Conservation (phyloP, 2,113 vertebrate genomes). For the Oncorhynchus kisutch region DNA sequence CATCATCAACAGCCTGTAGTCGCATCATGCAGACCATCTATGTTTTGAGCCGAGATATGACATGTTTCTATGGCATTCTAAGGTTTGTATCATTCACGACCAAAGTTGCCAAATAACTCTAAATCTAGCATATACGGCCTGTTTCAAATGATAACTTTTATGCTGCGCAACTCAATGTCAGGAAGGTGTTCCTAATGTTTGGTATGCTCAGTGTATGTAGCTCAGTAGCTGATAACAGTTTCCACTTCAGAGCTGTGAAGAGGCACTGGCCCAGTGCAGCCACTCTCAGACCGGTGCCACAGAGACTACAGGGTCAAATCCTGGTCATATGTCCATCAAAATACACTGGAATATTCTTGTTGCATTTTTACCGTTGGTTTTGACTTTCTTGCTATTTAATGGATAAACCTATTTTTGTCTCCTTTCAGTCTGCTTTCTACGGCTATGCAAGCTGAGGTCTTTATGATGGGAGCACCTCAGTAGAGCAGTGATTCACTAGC, state of each 20-base stretch:
- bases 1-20: too few relatives aligned
- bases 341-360: neutral
- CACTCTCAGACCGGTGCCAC: neutral
- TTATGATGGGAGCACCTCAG: conserved; percentile 31
- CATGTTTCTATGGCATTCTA: too few relatives aligned
- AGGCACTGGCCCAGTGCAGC: neutral
- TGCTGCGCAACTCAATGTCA: too few relatives aligned
- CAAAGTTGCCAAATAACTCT: too few relatives aligned
- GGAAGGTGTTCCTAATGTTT: too few relatives aligned
- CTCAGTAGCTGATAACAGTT: conserved; percentile 56
- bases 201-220: conserved; percentile 1
- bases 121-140: too few relatives aligned
- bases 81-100: too few relatives aligned
- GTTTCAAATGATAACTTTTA: too few relatives aligned
- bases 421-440: conserved; percentile 15
- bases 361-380: neutral
- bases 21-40: too few relatives aligned
- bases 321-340: neutral
- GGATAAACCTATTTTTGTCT: neutral
- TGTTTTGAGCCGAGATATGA: too few relatives aligned
- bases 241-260: conserved; percentile 12
- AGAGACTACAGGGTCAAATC: conserved; percentile 16
- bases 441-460: conserved; percentile 12
- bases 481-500: conserved; percentile 29
- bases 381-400: neutral